phyloP scores from a whole-genome alignment of 2,113 vertebrate species.

The Catharus fuscescens region DNA sequence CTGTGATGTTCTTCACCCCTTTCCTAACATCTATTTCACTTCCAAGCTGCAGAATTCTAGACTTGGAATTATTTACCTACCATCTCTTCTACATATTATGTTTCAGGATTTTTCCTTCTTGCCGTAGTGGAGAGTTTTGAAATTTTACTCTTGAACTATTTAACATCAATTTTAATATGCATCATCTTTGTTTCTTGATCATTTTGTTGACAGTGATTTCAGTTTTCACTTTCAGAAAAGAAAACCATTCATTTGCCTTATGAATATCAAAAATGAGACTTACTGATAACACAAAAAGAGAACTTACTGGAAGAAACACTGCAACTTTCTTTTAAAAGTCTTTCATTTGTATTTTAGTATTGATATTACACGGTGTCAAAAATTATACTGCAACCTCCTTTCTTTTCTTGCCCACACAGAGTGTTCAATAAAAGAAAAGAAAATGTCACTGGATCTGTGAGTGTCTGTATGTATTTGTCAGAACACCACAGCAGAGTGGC shows the following conservation, averaged over 20 bases:
- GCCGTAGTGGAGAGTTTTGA: background rate
- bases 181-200: background rate
- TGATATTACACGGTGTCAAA: background rate
- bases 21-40: background rate
- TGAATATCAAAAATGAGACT: background rate
- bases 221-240: background rate
- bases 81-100: background rate
- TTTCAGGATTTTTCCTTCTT: background rate
- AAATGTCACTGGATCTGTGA: constrained; percentile 15
- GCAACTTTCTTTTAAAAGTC: background rate
- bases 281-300: background rate
- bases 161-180: background rate
- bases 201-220: background rate
- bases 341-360: constrained; percentile 17
- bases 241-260: constrained; percentile 5
- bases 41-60: background rate
- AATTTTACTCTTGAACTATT: background rate
- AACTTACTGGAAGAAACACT: background rate
- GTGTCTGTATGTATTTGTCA: constrained; percentile 26
- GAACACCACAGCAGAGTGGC: background rate
- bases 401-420: constrained; percentile 32
- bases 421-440: constrained; percentile 22
- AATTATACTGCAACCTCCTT: constrained; percentile 8
- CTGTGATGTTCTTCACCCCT: background rate
- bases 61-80: background rate